phyloP scores from a whole-genome alignment of 2,113 vertebrate genomes.

The Anolis carolinensis region DNA sequence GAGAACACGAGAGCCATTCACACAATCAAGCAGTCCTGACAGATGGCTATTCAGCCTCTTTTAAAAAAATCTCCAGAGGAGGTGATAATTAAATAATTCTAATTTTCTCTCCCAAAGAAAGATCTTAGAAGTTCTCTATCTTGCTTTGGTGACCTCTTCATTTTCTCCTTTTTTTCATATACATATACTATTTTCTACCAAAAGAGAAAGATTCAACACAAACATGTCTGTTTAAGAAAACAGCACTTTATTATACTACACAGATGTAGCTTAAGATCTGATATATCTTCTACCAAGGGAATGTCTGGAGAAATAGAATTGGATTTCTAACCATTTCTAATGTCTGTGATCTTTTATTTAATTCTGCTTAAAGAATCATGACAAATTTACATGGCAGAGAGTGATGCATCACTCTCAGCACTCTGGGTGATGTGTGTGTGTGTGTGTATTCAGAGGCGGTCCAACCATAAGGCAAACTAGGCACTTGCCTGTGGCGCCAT shows the following conservation, averaged over 20 bases:
- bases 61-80: too few species aligned
- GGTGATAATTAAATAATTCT: background rate
- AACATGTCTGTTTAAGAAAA: background rate
- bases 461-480: too few species aligned
- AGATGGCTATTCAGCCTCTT: too few species aligned
- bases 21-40: too few species aligned
- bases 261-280: conserved; percentile 11
- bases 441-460: too few species aligned
- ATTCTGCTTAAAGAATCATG: background rate
- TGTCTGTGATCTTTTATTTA: conserved; percentile 13
- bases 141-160: background rate
- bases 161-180: background rate
- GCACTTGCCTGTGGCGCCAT: too few species aligned
- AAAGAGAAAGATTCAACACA: background rate
- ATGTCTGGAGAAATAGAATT: background rate
- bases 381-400: background rate
- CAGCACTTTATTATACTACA: background rate
- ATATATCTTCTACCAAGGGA: conserved; percentile 27
- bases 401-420: background rate
- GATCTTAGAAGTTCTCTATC: background rate
- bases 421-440: background rate
- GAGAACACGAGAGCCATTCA: too few species aligned
- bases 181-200: too few species aligned
- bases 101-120: background rate
- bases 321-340: background rate